Percentiles rank a stretch among this genome's conserved stretches.
These are phyloP conservation scores for Petroica traversi DNA, from an alignment of 2,113 vertebrate genomes.

Conservation along the genomic window DNA sequence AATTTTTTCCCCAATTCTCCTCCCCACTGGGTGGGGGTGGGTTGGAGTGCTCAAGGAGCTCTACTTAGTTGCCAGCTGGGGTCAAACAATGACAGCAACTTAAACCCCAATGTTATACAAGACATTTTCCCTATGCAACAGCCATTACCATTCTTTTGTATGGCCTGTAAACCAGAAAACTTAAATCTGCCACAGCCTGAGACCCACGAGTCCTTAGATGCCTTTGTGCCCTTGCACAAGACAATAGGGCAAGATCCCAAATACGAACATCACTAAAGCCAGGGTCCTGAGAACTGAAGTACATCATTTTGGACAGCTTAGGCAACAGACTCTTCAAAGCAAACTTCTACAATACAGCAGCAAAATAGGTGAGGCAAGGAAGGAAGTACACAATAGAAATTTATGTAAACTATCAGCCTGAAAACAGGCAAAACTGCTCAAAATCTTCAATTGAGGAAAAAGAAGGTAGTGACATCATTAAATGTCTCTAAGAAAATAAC, in stretches of 20 bases:
- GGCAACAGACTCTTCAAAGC: background rate
- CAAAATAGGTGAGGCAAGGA: background rate
- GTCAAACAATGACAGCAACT: background rate
- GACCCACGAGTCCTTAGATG: background rate
- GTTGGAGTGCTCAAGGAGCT: background rate
- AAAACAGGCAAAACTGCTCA: background rate
- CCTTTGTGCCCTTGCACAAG: background rate
- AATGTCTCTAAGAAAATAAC: background rate
- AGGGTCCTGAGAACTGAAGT: background rate
- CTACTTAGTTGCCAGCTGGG: background rate
- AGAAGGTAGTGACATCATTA: background rate
- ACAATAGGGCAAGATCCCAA: background rate
- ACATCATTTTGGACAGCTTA: background rate
- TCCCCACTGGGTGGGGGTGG: fast-evolving
- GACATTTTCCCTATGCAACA: background rate
- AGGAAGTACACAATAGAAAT: background rate
- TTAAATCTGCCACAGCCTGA: background rate
- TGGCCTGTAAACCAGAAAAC: background rate
- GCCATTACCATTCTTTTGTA: background rate
- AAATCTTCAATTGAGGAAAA: background rate
- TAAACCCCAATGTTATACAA: background rate
- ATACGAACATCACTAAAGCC: background rate
- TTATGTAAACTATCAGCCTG: background rate
- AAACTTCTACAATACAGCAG: background rate
- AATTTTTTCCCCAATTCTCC: background rate